phyloP scores from a whole-genome alignment of 2,797 vertebrate species.

The Tragelaphus oryx region DNA sequence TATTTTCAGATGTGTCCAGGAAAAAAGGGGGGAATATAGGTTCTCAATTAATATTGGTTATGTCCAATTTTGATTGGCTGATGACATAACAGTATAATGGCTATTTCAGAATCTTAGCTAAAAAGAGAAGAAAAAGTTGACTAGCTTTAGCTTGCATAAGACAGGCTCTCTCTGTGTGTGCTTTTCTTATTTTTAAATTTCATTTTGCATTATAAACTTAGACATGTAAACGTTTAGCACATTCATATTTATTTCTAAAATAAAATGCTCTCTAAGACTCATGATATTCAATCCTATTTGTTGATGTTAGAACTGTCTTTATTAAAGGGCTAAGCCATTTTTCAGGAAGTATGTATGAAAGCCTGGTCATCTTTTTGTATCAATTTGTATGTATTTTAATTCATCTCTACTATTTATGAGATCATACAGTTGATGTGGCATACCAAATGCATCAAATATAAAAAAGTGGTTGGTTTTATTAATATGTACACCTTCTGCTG shows the following conservation, averaged over 20 bases:
- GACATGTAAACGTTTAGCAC: conserved; percentile 58
- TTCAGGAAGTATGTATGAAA: conserved; percentile 12
- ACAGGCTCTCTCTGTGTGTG: background rate
- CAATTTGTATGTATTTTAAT: conserved; percentile 40
- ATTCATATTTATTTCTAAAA: conserved; percentile 69
- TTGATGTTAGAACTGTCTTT: conserved; percentile 32
- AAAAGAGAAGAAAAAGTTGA: conserved; percentile 44
- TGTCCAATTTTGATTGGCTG: conserved; percentile 25
- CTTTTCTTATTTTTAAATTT: conserved; percentile 54
- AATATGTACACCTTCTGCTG: conserved; percentile 4
- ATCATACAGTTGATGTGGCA: conserved; percentile 31
- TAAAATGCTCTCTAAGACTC: conserved; percentile 51
- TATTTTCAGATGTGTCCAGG: background rate
- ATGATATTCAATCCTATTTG: conserved; percentile 59
- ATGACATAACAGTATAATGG: conserved; percentile 47
- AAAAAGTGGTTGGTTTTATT: conserved; percentile 51
- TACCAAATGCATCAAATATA: conserved; percentile 56
- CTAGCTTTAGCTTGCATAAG: conserved; percentile 9
- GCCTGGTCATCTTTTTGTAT: background rate
- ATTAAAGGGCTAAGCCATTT: conserved; percentile 54
- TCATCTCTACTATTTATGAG: conserved; percentile 27
- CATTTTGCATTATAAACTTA: conserved; percentile 56
- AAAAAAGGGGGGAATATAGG: background rate
- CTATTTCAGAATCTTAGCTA: conserved; percentile 42
- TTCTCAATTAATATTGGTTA: conserved; percentile 30